These are phyloP conservation scores for Pyrgilauda ruficollis DNA, from an alignment of 2,113 vertebrate genomes.

Conservation along the genomic window DNA sequence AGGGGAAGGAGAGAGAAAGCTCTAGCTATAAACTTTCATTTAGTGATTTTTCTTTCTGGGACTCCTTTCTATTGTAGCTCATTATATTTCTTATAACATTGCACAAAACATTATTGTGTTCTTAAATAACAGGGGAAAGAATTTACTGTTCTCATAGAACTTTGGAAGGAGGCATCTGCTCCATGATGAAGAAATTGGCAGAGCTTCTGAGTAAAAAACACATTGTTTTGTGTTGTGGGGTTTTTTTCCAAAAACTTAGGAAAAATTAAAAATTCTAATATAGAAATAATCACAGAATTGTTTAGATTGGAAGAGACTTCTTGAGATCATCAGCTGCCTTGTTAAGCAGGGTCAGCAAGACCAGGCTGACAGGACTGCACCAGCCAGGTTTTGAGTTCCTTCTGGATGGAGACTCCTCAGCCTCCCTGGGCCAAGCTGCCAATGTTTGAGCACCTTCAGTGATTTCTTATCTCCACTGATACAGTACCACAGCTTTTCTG, in stretches of 20 bases:
- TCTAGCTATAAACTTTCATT: neutral
- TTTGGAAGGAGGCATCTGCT: neutral
- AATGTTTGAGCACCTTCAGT: neutral
- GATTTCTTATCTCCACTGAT: neutral
- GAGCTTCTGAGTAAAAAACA: neutral
- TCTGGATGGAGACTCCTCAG: neutral
- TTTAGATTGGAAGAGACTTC: neutral
- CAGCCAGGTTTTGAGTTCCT: neutral
- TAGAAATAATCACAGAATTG: neutral
- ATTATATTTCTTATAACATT: neutral
- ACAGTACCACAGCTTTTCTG: neutral
- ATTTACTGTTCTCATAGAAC: neutral
- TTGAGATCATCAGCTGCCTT: neutral
- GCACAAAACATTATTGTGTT: neutral
- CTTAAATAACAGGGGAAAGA: constrained; percentile 19
- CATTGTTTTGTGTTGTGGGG: neutral
- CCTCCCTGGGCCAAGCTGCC: neutral
- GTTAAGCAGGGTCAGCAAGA: neutral
- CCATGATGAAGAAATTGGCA: neutral
- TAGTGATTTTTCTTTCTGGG: constrained; percentile 18
- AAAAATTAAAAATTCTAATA: neutral
- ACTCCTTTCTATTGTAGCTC: neutral
- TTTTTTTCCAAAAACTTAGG: neutral
- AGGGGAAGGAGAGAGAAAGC: neutral
- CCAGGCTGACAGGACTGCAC: neutral